Conservation (phyloP, 92 coral and sea anemone species). For the Porites lobata region DNA sequence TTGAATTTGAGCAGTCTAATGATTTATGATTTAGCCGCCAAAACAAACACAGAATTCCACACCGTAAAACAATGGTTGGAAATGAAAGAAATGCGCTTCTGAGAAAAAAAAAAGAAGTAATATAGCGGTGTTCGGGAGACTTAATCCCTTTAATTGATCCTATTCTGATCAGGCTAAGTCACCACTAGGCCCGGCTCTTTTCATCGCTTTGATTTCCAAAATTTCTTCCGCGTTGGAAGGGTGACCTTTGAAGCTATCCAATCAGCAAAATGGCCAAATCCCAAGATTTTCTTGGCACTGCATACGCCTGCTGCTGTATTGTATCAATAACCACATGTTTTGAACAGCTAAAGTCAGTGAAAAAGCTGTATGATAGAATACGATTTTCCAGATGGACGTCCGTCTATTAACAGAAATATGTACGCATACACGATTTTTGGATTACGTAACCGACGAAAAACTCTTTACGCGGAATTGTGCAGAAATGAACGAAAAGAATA, state of each 20-base stretch:
- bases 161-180: neutral
- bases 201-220: neutral
- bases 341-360: no score
- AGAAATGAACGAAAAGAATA: no score
- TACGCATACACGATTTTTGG: no score
- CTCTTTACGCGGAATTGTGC: no score
- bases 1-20: neutral
- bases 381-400: no score
- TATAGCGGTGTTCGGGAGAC: neutral
- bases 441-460: no score
- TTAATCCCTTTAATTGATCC: neutral
- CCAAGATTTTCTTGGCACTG: no score
- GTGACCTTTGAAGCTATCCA: neutral
- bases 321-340: no score
- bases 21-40: neutral
- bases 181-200: neutral
- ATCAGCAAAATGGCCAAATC: neutral
- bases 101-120: neutral
- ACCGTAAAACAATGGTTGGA: neutral
- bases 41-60: neutral
- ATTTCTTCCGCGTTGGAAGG: neutral
- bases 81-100: neutral
- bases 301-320: no score
- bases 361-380: no score
- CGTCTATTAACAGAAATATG: no score